A percentile compares a stretch with the other conserved stretches of the same genome.
phyloP scores from a whole-genome alignment of 2,797 vertebrate genomes.

The Anolis apletophallus region DNA sequence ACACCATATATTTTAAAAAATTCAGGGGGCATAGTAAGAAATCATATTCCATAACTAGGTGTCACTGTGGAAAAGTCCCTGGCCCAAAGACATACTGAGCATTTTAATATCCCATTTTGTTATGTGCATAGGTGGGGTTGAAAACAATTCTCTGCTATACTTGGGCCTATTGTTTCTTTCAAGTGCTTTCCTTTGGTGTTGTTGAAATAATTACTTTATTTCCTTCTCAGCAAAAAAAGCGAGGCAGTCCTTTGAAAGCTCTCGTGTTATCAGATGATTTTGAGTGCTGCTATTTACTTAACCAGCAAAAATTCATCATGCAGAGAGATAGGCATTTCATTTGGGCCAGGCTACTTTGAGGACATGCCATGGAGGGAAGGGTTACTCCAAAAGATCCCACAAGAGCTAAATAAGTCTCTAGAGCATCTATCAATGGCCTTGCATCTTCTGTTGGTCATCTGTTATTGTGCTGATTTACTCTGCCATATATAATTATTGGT shows the following conservation, averaged over 20 bases:
- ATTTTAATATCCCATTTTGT: neutral
- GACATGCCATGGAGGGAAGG: neutral
- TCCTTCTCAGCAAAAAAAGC: slow-evolving; percentile 1
- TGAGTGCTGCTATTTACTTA: neutral
- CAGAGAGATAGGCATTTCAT: slow-evolving; percentile 3
- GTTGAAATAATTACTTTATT: neutral
- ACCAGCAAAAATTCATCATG: neutral
- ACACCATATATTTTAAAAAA: no score
- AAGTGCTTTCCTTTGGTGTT: neutral
- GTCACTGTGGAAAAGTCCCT: no score
- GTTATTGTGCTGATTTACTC: slow-evolving; percentile 45
- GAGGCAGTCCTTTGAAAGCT: neutral
- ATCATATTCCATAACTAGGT: no score
- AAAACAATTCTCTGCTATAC: neutral
- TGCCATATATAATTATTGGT: slow-evolving; percentile 27
- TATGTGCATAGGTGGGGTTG: no score
- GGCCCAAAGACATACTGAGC: neutral
- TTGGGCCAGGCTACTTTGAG: slow-evolving; percentile 16
- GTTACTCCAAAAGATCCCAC: slow-evolving; percentile 48
- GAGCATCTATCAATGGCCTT: slow-evolving; percentile 10
- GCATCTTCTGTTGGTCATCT: neutral
- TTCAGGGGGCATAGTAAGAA: no score
- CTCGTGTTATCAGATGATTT: neutral
- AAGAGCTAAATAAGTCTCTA: slow-evolving; percentile 40
- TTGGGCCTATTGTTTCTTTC: neutral